Conservation (phyloP, 2,113 vertebrate genomes). For the Microtus oregoni region DNA sequence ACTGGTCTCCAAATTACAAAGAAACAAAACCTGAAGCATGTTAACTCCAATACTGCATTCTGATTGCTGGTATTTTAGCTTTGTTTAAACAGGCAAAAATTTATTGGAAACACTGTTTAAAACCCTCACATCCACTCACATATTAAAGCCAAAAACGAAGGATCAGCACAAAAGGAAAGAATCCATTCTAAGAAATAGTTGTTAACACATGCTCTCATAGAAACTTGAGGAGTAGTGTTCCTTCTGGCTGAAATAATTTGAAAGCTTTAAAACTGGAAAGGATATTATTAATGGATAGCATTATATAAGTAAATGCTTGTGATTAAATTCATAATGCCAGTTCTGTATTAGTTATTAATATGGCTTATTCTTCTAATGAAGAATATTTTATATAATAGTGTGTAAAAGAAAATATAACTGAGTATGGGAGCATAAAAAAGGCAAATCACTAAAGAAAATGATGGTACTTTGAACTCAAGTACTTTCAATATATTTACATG, state of each 20-base stretch:
- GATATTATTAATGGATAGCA: not conserved
- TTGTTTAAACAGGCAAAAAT: conserved; percentile 18
- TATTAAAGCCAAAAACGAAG: not conserved
- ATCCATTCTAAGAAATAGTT: not conserved
- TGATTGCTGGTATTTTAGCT: not conserved
- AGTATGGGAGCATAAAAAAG: not conserved
- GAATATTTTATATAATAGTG: not conserved
- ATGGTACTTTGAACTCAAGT: not conserved
- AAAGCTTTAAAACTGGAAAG: not conserved
- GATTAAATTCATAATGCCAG: not conserved
- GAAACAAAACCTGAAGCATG: not conserved
- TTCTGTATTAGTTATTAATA: not conserved
- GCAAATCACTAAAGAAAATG: not conserved
- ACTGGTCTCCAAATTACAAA: not conserved
- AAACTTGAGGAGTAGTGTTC: not conserved
- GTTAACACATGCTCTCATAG: not conserved
- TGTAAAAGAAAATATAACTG: not conserved
- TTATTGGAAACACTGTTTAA: not conserved
- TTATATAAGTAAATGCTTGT: not conserved
- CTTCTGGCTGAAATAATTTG: not conserved
- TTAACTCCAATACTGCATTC: not conserved
- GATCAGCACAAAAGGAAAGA: not conserved
- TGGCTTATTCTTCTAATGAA: not conserved
- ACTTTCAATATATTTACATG: not conserved
- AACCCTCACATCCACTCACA: not conserved